Percentiles rank a stretch among this genome's conserved stretches.
phyloP scores from a whole-genome alignment of 2,113 vertebrate genomes.

The Xiphophorus couchianus region DNA sequence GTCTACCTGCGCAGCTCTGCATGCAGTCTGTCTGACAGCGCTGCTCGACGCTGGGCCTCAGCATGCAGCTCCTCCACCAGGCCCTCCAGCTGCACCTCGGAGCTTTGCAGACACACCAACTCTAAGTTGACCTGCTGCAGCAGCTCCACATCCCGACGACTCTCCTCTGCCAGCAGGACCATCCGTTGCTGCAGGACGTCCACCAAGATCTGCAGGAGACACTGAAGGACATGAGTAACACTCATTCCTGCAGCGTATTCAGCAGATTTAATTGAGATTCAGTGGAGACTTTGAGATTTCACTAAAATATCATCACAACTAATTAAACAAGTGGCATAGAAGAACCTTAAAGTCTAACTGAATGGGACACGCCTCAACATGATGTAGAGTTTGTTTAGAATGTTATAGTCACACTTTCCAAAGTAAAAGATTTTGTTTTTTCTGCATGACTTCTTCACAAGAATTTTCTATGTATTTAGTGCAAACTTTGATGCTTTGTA shows the following conservation, averaged over 20 bases:
- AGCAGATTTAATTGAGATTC: neutral
- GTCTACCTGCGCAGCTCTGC: slow-evolving; percentile 64
- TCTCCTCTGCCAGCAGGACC: slow-evolving; percentile 52
- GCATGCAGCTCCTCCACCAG: slow-evolving; percentile 76
- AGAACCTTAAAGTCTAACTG: slow-evolving; percentile 16
- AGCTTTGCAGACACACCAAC: slow-evolving; percentile 74
- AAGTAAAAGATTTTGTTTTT: neutral
- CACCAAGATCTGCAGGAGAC: slow-evolving; percentile 54
- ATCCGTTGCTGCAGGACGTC: slow-evolving; percentile 59
- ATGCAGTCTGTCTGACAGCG: slow-evolving; percentile 51
- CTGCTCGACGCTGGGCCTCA: slow-evolving; percentile 58
- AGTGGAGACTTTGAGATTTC: neutral
- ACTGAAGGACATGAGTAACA: neutral
- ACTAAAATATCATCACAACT: neutral
- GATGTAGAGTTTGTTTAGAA: slow-evolving; percentile 3
- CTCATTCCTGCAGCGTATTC: neutral
- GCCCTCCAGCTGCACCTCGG: slow-evolving; percentile 71
- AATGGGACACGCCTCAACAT: slow-evolving; percentile 31
- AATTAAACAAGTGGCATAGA: slow-evolving; percentile 1
- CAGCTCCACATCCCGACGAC: slow-evolving; percentile 50
- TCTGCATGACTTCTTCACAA: neutral
- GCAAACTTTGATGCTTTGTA: neutral
- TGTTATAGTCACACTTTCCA: slow-evolving; percentile 14
- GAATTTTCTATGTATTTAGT: neutral
- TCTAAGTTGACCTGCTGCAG: slow-evolving; percentile 70